phyloP scores from a whole-genome alignment of 2,113 vertebrate genomes.

The Jaculus jaculus region DNA sequence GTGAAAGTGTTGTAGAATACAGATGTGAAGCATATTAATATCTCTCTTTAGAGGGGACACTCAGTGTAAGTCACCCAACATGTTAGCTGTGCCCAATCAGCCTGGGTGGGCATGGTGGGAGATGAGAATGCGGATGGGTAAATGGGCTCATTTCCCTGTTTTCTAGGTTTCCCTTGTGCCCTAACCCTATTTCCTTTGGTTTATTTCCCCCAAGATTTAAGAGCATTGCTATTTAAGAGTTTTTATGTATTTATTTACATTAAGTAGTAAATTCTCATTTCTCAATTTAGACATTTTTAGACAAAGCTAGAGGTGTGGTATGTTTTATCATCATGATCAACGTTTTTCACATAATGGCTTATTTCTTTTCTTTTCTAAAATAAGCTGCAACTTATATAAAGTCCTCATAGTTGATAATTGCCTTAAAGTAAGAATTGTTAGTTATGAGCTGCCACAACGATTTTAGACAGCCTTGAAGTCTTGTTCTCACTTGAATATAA shows the following conservation, averaged over 20 bases:
- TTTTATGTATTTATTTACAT: neutral
- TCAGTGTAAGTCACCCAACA: neutral
- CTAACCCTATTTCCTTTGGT: neutral
- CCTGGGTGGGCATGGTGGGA: neutral
- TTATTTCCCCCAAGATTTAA: neutral
- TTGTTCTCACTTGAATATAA: neutral
- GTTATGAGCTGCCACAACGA: constrained; percentile 5
- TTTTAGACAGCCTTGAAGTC: neutral
- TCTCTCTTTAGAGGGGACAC: neutral
- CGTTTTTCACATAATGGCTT: constrained; percentile 41
- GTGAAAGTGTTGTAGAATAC: constrained; percentile 41
- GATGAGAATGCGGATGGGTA: neutral
- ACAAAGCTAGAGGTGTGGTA: neutral
- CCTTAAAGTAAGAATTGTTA: constrained; percentile 51
- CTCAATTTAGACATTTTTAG: constrained; percentile 36
- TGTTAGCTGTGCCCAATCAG: neutral
- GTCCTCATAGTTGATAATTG: constrained; percentile 20
- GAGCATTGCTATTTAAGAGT: neutral
- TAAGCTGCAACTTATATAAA: constrained; percentile 43
- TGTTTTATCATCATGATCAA: constrained; percentile 28
- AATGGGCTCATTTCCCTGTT: neutral
- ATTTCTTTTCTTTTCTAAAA: constrained; percentile 49
- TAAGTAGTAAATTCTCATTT: constrained; percentile 15
- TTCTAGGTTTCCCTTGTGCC: neutral
- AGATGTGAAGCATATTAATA: constrained; percentile 52